Conservation (phyloP, 2,888 invertebrate genomes). For the Cheilosia grossa region DNA sequence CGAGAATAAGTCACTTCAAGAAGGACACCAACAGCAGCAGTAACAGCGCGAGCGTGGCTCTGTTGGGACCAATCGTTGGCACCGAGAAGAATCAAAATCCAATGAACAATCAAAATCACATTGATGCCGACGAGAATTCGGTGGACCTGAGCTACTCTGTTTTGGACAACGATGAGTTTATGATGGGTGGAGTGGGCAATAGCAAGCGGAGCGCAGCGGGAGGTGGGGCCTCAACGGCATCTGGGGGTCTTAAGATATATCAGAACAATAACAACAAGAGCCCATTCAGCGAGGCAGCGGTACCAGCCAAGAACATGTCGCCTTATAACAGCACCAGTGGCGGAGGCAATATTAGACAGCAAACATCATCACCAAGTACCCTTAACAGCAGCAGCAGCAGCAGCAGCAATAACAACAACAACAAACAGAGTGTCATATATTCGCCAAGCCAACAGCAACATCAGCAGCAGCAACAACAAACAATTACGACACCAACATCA, state of each 20-base stretch:
- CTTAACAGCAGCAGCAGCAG: constrained; percentile 62
- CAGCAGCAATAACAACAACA: constrained; percentile 75
- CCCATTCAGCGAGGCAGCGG: constrained; percentile 46
- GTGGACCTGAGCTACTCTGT: constrained; percentile 82
- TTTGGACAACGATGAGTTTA: constrained; percentile 81
- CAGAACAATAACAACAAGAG: constrained; percentile 71
- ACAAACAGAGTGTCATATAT: constrained; percentile 73
- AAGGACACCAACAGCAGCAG: constrained; percentile 83
- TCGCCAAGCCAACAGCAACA: constrained; percentile 74
- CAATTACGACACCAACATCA: constrained; percentile 75
- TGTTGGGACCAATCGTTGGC: constrained; percentile 18
- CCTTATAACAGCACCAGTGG: constrained; percentile 50
- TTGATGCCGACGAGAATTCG: constrained; percentile 78
- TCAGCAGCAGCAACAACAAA: constrained; percentile 75
- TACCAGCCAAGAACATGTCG: constrained; percentile 54
- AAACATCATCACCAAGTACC: constrained; percentile 66
- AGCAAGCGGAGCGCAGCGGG: constrained; percentile 30
- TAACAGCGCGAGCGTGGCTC: constrained; percentile 63
- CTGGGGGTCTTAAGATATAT: constrained; percentile 63
- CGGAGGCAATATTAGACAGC: constrained; percentile 51
- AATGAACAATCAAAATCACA: constrained; percentile 75
- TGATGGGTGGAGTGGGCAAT: constrained; percentile 70
- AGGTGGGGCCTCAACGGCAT: constrained; percentile 10
- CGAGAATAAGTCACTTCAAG: constrained; percentile 93
- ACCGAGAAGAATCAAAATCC: constrained; percentile 70